phyloP scores from a whole-genome alignment of 2,888 invertebrate species.

The Stenodema calcarata region DNA sequence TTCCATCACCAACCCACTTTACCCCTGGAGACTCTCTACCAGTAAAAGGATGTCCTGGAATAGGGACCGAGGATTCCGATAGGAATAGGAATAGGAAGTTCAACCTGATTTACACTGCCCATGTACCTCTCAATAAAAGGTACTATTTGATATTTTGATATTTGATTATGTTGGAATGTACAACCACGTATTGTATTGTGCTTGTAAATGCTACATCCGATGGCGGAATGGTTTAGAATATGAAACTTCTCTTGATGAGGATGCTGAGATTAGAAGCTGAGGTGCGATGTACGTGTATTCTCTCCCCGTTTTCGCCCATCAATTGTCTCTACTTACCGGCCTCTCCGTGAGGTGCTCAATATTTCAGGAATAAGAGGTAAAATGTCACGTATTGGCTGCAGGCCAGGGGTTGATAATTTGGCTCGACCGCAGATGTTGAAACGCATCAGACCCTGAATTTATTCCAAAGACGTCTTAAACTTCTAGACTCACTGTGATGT shows the following conservation, averaged over 20 bases:
- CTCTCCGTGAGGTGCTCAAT: background rate
- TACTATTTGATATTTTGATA: no score
- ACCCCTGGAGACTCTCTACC: background rate
- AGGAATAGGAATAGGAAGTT: background rate
- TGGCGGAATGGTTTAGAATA: no score
- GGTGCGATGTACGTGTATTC: no score
- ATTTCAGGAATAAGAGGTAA: background rate
- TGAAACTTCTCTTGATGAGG: no score
- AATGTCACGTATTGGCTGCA: background rate
- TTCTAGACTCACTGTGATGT: no score
- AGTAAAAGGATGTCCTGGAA: background rate
- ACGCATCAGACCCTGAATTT: background rate
- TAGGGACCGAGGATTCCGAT: background rate
- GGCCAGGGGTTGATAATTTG: conserved; percentile 8
- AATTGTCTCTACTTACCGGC: background rate
- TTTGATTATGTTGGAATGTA: no score
- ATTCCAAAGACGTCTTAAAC: background rate
- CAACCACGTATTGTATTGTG: no score
- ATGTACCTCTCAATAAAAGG: no score
- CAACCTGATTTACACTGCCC: background rate
- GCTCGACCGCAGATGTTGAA: conserved; percentile 5
- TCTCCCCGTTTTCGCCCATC: no score
- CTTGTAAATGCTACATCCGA: no score
- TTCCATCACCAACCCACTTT: background rate
- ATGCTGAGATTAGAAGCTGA: no score